Conservation (phyloP, 2,888 invertebrate genomes). For the Rotaria magnacalcarata region DNA sequence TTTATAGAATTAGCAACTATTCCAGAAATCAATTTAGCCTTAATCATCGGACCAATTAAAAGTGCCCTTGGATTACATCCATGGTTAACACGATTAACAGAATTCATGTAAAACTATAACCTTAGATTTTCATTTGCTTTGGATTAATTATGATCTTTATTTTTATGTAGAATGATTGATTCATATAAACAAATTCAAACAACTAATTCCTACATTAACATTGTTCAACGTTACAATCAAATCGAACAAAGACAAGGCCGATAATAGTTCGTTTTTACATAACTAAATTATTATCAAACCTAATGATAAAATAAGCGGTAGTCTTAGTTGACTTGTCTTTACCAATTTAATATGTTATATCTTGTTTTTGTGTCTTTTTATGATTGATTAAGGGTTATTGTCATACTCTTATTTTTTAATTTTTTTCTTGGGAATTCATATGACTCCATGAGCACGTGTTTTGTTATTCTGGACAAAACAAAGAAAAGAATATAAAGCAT, state of each 20-base stretch:
- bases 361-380: neutral
- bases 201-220: neutral
- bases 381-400: neutral
- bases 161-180: neutral
- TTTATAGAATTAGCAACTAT: neutral
- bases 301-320: too few relatives aligned
- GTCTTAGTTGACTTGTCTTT: neutral
- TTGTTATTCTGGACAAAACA: neutral
- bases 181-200: slow-evolving; percentile 20
- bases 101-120: neutral
- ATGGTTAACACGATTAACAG: slow-evolving; percentile 32
- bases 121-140: neutral
- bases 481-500: neutral
- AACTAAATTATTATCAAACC: neutral
- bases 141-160: neutral
- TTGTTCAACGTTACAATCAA: slow-evolving; percentile 15
- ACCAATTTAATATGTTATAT: neutral
- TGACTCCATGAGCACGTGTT: neutral
- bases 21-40: slow-evolving; percentile 7
- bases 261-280: neutral
- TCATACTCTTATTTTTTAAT: neutral
- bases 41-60: slow-evolving; percentile 2
- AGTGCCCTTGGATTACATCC: slow-evolving; percentile 25
- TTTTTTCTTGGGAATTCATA: neutral
- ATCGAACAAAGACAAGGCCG: slow-evolving; percentile 35